phyloP scores from a whole-genome alignment of 1,140 invertebrate genomes.

The Drosophila tani region DNA sequence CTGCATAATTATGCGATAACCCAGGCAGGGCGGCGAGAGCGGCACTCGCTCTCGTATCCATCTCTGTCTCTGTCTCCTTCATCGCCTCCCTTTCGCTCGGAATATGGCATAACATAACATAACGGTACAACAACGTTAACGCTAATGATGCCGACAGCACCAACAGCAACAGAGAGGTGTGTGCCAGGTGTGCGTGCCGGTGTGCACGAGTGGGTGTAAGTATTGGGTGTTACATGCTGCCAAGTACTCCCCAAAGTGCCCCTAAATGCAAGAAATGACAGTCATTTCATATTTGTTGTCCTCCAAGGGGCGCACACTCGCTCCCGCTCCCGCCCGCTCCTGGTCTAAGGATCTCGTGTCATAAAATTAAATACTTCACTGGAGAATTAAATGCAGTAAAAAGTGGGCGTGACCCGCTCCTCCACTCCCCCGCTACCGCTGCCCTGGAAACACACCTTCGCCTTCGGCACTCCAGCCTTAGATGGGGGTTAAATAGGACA shows the following conservation, averaged over 20 bases:
- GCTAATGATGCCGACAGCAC: slow-evolving; percentile 75
- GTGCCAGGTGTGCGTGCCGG: slow-evolving; percentile 54
- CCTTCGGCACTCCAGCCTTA: slow-evolving; percentile 24
- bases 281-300: slow-evolving; percentile 83
- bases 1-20: slow-evolving; percentile 82
- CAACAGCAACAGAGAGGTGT: slow-evolving; percentile 51
- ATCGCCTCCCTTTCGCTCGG: slow-evolving; percentile 1
- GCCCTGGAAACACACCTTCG: slow-evolving; percentile 59
- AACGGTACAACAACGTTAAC: slow-evolving; percentile 78
- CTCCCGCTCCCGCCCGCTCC: slow-evolving; percentile 23
- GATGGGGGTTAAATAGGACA: slow-evolving; percentile 41
- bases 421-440: not conserved
- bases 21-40: slow-evolving; percentile 7
- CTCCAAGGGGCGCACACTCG: slow-evolving; percentile 63
- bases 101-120: slow-evolving; percentile 69
- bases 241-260: slow-evolving; percentile 82
- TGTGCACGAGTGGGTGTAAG: slow-evolving; percentile 50
- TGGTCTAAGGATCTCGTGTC: slow-evolving; percentile 61
- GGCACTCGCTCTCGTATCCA: not conserved
- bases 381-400: slow-evolving; percentile 83
- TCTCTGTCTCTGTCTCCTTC: slow-evolving; percentile 1
- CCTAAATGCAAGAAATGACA: slow-evolving; percentile 83
- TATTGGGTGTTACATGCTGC: slow-evolving; percentile 81
- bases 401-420: slow-evolving; percentile 67
- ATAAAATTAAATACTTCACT: slow-evolving; percentile 84